These are phyloP conservation scores for Grus americana DNA, from an alignment of 2,113 vertebrate species.

Conservation along the genomic window DNA sequence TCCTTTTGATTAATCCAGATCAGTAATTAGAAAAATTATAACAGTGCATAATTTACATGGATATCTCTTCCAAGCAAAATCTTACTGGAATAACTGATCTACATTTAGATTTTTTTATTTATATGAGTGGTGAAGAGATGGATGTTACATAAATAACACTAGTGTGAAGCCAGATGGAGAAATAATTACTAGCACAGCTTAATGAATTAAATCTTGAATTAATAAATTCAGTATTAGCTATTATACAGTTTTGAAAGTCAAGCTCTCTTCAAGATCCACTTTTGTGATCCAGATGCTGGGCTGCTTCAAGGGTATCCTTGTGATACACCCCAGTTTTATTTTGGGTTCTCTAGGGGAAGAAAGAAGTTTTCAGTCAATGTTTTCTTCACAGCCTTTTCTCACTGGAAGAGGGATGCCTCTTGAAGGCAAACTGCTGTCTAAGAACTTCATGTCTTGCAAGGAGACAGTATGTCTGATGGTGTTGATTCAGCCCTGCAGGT, in stretches of 20 bases:
- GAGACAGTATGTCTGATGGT: background rate
- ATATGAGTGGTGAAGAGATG: background rate
- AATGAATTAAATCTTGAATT: slow-evolving; percentile 33
- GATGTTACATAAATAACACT: slow-evolving; percentile 1
- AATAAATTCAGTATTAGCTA: background rate
- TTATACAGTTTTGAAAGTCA: background rate
- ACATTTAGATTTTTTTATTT: background rate
- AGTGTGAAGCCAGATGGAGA: slow-evolving; percentile 1
- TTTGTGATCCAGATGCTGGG: background rate
- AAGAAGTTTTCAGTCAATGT: background rate
- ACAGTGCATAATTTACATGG: background rate
- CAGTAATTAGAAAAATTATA: background rate
- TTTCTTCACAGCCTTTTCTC: background rate
- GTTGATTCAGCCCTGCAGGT: background rate
- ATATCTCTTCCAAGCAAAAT: background rate
- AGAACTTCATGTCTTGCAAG: background rate
- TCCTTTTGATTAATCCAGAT: background rate
- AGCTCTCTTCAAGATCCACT: background rate
- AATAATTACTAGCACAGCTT: slow-evolving; percentile 17
- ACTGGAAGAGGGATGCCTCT: background rate
- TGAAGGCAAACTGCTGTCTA: background rate
- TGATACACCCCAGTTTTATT: background rate
- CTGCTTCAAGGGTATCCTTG: background rate
- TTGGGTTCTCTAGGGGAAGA: background rate
- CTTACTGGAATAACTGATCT: background rate